phyloP scores from a whole-genome alignment of 2,888 invertebrate species.

The Drosophila histrio region DNA sequence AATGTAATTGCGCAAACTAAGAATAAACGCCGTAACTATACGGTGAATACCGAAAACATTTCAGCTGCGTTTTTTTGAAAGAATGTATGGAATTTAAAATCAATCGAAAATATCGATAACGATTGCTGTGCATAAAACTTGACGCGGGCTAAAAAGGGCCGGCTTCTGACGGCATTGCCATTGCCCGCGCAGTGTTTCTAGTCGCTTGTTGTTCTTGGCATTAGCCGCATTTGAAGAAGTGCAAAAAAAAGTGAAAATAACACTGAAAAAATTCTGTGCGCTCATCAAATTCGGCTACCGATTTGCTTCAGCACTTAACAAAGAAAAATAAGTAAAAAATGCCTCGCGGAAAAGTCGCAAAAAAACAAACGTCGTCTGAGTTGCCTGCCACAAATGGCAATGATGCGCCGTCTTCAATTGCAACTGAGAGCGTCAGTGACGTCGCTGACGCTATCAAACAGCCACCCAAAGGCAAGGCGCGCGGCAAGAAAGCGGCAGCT shows the following conservation, averaged over 20 bases:
- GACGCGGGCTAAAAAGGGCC: constrained; percentile 32
- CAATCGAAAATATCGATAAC: constrained; percentile 29
- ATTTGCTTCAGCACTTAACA: neutral
- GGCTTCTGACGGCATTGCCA: constrained; percentile 43
- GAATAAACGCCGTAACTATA: no score
- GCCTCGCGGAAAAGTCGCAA: constrained; percentile 66
- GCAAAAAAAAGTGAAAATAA: neutral
- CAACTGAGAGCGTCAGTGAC: constrained; percentile 4
- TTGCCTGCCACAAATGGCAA: constrained; percentile 42
- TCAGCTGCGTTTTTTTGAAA: no score
- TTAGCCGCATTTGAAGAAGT: constrained; percentile 1
- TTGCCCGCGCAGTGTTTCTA: constrained; percentile 44
- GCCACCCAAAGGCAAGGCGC: constrained; percentile 55
- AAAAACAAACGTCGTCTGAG: constrained; percentile 45
- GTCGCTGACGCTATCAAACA: constrained; percentile 19
- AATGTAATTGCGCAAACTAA: no score
- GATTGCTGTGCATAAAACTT: constrained; percentile 9
- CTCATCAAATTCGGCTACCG: neutral
- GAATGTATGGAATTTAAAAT: neutral
- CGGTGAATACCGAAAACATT: no score
- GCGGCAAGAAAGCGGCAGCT: constrained; percentile 49
- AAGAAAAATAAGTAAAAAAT: constrained; percentile 40
- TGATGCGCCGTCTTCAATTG: constrained; percentile 18
- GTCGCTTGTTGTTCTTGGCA: constrained; percentile 12
- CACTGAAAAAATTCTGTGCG: neutral